phyloP scores from a whole-genome alignment of 2,888 invertebrate species.

The Lampropteryx suffumata region DNA sequence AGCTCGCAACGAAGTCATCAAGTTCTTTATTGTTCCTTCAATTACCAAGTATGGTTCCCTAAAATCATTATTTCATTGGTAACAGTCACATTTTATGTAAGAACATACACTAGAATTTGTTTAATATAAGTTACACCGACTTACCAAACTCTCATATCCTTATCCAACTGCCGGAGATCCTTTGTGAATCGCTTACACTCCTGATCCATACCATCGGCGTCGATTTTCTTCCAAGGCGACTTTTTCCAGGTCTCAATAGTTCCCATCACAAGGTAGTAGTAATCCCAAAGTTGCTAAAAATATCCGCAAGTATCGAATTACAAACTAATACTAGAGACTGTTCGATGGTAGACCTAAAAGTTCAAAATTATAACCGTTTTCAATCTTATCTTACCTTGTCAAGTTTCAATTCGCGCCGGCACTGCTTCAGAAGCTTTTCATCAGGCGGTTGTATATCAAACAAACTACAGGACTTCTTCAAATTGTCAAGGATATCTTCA shows the following conservation, averaged over 20 bases:
- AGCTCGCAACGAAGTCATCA: conserved; percentile 95
- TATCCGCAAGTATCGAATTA: background rate
- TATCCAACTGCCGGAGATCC: conserved; percentile 90
- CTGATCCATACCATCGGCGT: conserved; percentile 96
- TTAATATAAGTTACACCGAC: no score
- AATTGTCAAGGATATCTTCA: conserved; percentile 85
- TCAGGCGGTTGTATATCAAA: conserved; percentile 95
- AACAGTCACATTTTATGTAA: background rate
- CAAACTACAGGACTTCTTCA: conserved; percentile 89
- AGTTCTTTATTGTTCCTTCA: conserved; percentile 93
- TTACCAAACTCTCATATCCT: conserved; percentile 89
- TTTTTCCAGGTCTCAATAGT: conserved; percentile 96
- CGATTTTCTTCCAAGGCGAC: conserved; percentile 96
- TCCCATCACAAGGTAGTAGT: conserved; percentile 89
- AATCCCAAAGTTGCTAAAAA: conserved; percentile 92
- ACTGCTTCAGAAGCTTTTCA: conserved; percentile 88
- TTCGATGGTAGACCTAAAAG: no score
- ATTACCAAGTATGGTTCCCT: conserved; percentile 91
- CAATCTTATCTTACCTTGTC: conserved; percentile 80
- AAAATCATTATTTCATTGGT: conserved; percentile 5
- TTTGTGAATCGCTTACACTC: conserved; percentile 96
- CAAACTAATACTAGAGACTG: background rate
- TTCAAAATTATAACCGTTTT: background rate
- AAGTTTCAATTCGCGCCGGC: conserved; percentile 89
- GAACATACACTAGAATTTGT: no score